These are phyloP conservation scores for Agrenia bidenticulata DNA, from an alignment of 2,888 invertebrate species.

Conservation along the genomic window DNA sequence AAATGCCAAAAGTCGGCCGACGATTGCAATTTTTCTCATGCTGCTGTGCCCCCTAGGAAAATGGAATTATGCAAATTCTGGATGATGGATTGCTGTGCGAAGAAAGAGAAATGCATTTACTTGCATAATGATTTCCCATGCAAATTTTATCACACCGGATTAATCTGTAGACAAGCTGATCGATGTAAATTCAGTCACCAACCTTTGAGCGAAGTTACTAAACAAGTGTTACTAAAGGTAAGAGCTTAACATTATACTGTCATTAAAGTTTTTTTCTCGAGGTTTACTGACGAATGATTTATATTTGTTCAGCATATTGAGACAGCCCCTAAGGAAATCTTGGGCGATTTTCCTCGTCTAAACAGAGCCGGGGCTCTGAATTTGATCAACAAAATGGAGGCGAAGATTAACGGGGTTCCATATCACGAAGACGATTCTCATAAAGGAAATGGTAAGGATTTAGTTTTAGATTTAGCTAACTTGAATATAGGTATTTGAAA, in stretches of 20 bases:
- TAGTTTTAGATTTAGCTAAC: too few species aligned
- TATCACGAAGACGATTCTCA: slow-evolving; percentile 23
- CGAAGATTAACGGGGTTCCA: slow-evolving; percentile 41
- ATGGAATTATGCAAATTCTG: slow-evolving; percentile 96
- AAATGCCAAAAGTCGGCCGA: slow-evolving; percentile 78
- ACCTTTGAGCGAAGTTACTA: slow-evolving; percentile 77
- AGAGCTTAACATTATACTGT: slow-evolving; percentile 28
- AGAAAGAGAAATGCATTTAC: slow-evolving; percentile 91
- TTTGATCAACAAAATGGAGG: slow-evolving; percentile 48
- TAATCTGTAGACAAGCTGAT: slow-evolving; percentile 75
- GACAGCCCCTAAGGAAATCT: slow-evolving; percentile 85
- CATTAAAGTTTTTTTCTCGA: background rate
- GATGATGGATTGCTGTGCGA: slow-evolving; percentile 90
- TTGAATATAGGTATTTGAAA: too few species aligned
- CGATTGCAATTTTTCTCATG: slow-evolving; percentile 85
- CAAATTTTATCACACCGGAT: slow-evolving; percentile 92
- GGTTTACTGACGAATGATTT: background rate
- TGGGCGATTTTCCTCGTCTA: slow-evolving; percentile 83
- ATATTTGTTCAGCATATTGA: slow-evolving; percentile 68
- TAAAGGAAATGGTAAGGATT: slow-evolving; percentile 28
- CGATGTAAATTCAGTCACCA: slow-evolving; percentile 93
- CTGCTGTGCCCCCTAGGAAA: slow-evolving; percentile 77
- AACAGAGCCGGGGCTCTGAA: slow-evolving; percentile 73
- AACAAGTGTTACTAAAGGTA: slow-evolving; percentile 62
- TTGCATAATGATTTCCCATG: slow-evolving; percentile 98